phyloP scores from a whole-genome alignment of 2,888 invertebrate genomes.

The Lottia scabra region DNA sequence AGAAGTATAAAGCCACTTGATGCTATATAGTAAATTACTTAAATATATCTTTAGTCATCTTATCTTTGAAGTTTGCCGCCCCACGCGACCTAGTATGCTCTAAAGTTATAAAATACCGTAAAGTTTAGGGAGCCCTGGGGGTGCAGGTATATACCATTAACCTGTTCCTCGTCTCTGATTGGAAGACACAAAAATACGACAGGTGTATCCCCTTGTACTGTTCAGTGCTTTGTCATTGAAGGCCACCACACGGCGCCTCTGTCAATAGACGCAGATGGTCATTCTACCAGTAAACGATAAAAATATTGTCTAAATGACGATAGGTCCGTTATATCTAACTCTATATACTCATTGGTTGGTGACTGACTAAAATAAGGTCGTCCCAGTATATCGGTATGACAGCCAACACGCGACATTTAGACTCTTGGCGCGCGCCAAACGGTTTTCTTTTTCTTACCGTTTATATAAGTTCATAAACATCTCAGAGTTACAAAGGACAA shows the following conservation, averaged over 20 bases:
- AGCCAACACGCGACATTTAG: background rate
- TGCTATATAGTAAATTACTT: background rate
- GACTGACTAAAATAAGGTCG: background rate
- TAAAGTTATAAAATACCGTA: background rate
- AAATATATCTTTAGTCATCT: background rate
- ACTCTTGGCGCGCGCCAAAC: background rate
- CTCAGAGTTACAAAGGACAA: too few relatives aligned
- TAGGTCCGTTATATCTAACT: background rate
- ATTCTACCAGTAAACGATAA: slow-evolving; percentile 3
- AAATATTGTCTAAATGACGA: background rate
- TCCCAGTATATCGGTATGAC: background rate
- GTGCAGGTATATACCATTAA: background rate
- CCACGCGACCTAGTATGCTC: background rate
- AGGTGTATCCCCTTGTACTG: slow-evolving; percentile 1
- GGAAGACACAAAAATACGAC: background rate
- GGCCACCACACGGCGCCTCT: slow-evolving; percentile 3
- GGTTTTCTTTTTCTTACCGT: background rate
- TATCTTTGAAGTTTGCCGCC: background rate
- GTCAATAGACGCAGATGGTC: slow-evolving; percentile 2
- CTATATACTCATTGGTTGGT: background rate
- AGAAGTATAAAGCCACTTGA: background rate
- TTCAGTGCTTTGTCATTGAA: background rate
- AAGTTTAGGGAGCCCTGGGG: background rate
- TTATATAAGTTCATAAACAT: too few relatives aligned
- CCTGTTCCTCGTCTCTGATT: background rate